Base-by-base conservation (phyloP, 1,140 invertebrate species). In the Holcopasites calliopsidis region DNA sequence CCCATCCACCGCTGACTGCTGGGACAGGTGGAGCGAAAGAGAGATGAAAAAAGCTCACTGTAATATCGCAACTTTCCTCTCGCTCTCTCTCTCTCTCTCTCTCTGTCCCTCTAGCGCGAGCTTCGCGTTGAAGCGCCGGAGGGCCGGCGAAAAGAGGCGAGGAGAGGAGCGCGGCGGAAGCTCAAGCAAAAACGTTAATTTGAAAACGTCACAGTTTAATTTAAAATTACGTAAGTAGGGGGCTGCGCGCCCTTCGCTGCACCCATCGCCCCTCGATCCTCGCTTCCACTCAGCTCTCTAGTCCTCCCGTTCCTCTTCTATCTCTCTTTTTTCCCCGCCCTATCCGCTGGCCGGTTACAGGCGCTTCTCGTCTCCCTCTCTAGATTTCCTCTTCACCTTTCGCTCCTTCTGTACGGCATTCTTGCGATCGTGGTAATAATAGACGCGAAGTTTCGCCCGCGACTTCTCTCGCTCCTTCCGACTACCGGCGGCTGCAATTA, bases 191-290 rank as follows among this genome's bases (percentile, higher is more conserved):
- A 92, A 92, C 89, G 88, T 91, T 91, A 91, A 91, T 91, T 91
- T 91, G 89, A 91, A 92, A 91, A 91, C 87, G 90, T 92, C 90
- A 90, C 89, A 86, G 88, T 92, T 92, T 90, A 89, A 91, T 91
- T 91, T 90, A 89, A 91, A 91, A 90, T 91, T 90, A 90, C 90
- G 86, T 85, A 88, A 90, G 86, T 88, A 88, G 86, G 76, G 86
- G 77, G 74, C 76, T 74, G 55, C 54, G 75, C 71, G 58, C 81
- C 57, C 68, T 71, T 72, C 65, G 42, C 75, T 21, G 16, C 49
- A 8, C 38, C 44, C 69, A 62, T 61, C 68, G 42, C 73, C 47
- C 44, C 65, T 76, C 68, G 60, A 60, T 55, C 40, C 68, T 69
- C 65, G 28, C 62, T 57, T 66, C 74, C 42, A 23, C 38, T 47